Evolutionary conservation across 2,797 vertebrate species (phyloP), one percentile per base, ranked within the genome.

Genomic region (Amniataba percoides): DNA sequence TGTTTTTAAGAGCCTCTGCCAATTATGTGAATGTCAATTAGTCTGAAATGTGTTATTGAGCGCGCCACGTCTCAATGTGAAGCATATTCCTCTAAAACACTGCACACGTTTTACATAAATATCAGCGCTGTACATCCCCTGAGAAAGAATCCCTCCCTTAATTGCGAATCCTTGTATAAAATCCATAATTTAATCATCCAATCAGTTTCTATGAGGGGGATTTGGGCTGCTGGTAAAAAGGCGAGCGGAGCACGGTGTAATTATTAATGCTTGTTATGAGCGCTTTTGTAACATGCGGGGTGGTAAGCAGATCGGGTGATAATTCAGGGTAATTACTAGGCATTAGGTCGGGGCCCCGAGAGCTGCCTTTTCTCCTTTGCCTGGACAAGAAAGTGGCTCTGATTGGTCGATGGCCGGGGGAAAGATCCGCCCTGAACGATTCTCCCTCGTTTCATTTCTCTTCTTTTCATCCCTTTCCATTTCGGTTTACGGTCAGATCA

Each of bases 121-220:
- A 89, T 72, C 64, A 71, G 57, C 12, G n/a, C 23, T 61, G 40
- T 27, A 52, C n/a, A 67, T 81, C 75, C 77, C 58, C 21, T 31
- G 57, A 80, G 86, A 68, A n/a, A 72, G 57, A 77, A 65, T 56
- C 71, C 72, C 77, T 74, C 51, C 25, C 70, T 82, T 86, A 88
- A 88, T 88, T 89, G 81, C 76, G 80, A 92, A 86, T 80, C 74
- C 82, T 86, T 75, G 84, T 86, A 75, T 80, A 71, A 89, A 91
- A 86, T 85, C 85, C 81, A 86, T 84, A 83, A 92, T 91, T 90
- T 85, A 89, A 90, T 92, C 90, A 90, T 77, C 71, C 78, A 73
- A 88, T 89, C 78, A 66, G 75, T 82, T 82, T 84, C 73, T 72
- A 62, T 68, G 80, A 88, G 66, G 60, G 61, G 79, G 84, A 84